Evolutionary conservation across 2,113 vertebrate genomes (phyloP).

Genomic region (Sardina pilchardus): DNA sequence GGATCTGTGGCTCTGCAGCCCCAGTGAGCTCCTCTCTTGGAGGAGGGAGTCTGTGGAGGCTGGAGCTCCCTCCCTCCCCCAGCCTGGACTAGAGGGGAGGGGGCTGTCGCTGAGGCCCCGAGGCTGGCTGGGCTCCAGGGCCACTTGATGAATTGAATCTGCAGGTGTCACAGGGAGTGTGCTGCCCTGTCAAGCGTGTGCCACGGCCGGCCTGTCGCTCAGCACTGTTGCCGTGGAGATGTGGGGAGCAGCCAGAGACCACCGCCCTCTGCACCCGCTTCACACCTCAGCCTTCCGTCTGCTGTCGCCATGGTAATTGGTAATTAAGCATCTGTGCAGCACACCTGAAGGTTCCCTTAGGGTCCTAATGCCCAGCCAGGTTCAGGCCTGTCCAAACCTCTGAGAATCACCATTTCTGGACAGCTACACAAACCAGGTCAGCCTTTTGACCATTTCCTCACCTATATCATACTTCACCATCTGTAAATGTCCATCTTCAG

Average conservation of each 20-base stretch:
- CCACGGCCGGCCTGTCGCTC: constrained; percentile 12
- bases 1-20: not conserved
- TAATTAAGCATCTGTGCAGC: constrained; percentile 31
- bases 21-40: no score
- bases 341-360: not conserved
- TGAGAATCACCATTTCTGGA: not conserved
- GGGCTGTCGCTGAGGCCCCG: not conserved
- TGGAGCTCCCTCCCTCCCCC: no score
- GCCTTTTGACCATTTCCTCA: no score
- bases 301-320: constrained; percentile 27
- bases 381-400: not conserved
- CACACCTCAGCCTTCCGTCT: constrained; percentile 1
- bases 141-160: constrained; percentile 33
- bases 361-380: not conserved
- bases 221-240: constrained; percentile 8
- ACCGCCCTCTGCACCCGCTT: constrained; percentile 29
- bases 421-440: no score
- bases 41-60: not conserved
- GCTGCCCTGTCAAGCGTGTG: constrained; percentile 24
- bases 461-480: no score
- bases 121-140: not conserved
- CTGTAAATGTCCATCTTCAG: no score
- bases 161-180: constrained; percentile 34
- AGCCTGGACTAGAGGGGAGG: not conserved
- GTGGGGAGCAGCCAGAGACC: constrained; percentile 25